Conservation (phyloP, 2,797 vertebrate genomes). For the Periophthalmus magnuspinnatus region DNA sequence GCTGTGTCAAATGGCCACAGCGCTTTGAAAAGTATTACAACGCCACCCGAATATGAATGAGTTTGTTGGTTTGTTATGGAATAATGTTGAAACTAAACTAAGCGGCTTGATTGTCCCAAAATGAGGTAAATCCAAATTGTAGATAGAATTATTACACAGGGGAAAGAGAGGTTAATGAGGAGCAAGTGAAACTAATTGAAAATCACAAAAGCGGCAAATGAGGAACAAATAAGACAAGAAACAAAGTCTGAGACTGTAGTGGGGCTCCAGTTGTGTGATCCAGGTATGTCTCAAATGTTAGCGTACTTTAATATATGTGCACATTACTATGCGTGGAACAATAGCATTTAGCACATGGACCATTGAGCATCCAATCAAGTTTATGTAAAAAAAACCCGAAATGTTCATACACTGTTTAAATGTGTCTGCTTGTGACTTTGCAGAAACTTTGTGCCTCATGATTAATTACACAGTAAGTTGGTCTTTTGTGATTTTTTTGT, state of each 20-base stretch:
- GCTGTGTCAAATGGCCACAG: conserved; percentile 11
- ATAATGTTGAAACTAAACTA: neutral
- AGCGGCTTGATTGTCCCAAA: neutral
- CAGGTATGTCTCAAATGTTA: conserved; percentile 8
- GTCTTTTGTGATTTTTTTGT: no score
- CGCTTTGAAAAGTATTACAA: neutral
- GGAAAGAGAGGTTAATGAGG: conserved; percentile 12
- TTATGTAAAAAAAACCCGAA: neutral
- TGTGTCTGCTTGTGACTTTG: neutral
- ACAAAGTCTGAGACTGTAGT: neutral
- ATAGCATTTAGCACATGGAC: neutral
- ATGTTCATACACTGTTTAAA: neutral
- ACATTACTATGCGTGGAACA: neutral
- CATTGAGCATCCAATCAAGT: neutral
- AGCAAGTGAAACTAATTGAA: conserved; percentile 15
- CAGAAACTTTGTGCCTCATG: neutral
- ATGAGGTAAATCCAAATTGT: conserved; percentile 12
- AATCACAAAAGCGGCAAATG: conserved; percentile 13
- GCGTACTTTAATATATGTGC: conserved; percentile 8
- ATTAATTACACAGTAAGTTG: no score
- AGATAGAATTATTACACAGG: conserved; percentile 10
- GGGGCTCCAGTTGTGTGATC: neutral
- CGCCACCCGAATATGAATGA: neutral
- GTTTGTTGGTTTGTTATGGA: neutral
- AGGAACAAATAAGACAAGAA: conserved; percentile 8